Conservation (phyloP, 1,140 invertebrate species). For the Uloborus diversus region DNA sequence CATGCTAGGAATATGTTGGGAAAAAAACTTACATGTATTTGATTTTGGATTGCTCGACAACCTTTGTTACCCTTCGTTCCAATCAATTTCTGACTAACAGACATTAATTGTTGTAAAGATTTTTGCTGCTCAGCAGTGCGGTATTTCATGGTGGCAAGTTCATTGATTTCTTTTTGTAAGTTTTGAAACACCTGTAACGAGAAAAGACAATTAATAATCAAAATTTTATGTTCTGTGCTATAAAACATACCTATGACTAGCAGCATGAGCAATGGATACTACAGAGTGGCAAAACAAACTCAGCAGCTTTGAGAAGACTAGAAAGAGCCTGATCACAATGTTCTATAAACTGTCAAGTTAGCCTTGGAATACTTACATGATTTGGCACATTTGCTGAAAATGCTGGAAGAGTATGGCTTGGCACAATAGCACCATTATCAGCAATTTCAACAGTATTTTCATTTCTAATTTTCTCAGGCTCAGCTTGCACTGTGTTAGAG, state of each 20-base stretch:
- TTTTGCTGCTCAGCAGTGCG: constrained; percentile 14
- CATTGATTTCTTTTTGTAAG: constrained; percentile 36
- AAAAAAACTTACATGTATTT: constrained; percentile 14
- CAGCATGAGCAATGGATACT: too few species aligned
- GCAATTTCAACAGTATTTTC: not conserved
- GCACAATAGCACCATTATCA: constrained; percentile 34
- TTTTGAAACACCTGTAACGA: not conserved
- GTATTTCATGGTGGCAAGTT: constrained; percentile 9
- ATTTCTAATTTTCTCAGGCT: not conserved
- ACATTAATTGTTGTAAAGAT: not conserved
- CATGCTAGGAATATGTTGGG: too few species aligned
- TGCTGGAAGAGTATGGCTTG: constrained; percentile 32
- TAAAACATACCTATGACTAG: too few species aligned
- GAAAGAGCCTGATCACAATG: too few species aligned
- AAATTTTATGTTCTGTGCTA: not conserved
- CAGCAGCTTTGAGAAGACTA: too few species aligned
- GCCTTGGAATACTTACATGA: constrained; percentile 5
- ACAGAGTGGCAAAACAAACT: too few species aligned
- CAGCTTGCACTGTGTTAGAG: constrained; percentile 1
- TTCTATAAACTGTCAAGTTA: too few species aligned
- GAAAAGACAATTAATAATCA: not conserved
- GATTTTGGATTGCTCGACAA: constrained; percentile 35
- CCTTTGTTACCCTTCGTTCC: not conserved
- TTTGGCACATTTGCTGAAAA: constrained; percentile 46
- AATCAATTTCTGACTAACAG: constrained; percentile 1